phyloP scores from a whole-genome alignment of 1,140 invertebrate genomes.

The Drosophila pandora region DNA sequence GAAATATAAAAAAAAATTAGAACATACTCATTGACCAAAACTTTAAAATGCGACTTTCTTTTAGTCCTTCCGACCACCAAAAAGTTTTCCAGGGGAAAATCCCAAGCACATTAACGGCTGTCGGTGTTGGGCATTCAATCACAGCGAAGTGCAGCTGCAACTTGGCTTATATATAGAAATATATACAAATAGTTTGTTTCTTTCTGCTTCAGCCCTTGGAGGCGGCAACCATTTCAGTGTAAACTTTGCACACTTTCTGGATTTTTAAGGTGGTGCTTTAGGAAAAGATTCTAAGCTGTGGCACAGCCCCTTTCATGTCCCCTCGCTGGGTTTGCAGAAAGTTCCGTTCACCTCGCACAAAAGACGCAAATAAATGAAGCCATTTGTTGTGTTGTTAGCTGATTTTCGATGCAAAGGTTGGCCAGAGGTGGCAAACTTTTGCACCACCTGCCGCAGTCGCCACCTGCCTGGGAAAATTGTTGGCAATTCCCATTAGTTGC shows the following conservation, averaged over 20 bases:
- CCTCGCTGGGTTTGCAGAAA: conserved; percentile 42
- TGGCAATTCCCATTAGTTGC: conserved; percentile 80
- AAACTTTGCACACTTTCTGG: conserved; percentile 58
- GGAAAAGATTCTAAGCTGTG: conserved; percentile 27
- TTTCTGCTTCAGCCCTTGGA: conserved; percentile 5
- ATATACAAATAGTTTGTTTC: conserved; percentile 66
- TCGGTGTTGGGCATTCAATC: conserved; percentile 61
- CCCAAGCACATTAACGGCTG: conserved; percentile 53
- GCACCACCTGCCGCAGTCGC: conserved; percentile 37
- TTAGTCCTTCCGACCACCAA: conserved; percentile 22
- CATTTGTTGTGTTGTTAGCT: conserved; percentile 80
- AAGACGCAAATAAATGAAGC: conserved; percentile 82
- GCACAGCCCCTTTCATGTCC: conserved; percentile 21
- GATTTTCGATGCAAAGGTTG: conserved; percentile 70
- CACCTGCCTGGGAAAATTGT: conserved; percentile 59
- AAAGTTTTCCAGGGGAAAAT: conserved; percentile 49
- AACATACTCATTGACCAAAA: neutral
- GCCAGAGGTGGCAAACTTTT: conserved; percentile 47
- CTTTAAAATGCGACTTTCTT: conserved; percentile 50
- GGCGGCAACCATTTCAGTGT: conserved; percentile 43
- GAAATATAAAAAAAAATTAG: too few species aligned
- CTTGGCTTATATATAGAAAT: conserved; percentile 24
- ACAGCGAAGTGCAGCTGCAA: conserved; percentile 58
- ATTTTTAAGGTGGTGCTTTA: conserved; percentile 7
- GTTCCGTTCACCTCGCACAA: conserved; percentile 68